Conservation (phyloP, 2,113 vertebrate species). For the Caranx melampygus region DNA sequence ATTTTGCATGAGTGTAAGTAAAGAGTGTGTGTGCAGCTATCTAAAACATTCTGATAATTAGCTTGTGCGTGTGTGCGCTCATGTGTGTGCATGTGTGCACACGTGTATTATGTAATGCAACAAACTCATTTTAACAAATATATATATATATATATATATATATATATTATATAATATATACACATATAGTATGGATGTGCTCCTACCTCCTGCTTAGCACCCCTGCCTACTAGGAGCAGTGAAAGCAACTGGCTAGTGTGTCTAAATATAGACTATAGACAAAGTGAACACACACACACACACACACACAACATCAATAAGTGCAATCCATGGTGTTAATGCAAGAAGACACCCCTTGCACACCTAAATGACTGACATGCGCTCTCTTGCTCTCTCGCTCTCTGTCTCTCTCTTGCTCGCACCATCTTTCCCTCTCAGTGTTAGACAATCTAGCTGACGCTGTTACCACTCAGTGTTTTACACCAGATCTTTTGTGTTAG, state of each 20-base stretch:
- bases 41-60: no score
- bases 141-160: background rate
- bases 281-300: background rate
- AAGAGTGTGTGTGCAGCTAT: background rate
- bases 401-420: background rate
- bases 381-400: background rate
- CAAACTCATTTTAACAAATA: no score
- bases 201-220: background rate
- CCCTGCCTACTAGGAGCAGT: background rate
- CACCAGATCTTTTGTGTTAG: slow-evolving; percentile 61
- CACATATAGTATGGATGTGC: background rate
- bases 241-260: background rate
- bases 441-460: slow-evolving; percentile 55
- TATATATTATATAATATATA: no score
- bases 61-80: no score
- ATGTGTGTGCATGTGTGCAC: no score
- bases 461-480: slow-evolving; percentile 66
- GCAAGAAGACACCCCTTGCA: slow-evolving; percentile 2
- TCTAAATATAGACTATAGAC: slow-evolving; percentile 40
- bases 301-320: slow-evolving; percentile 29
- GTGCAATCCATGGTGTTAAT: slow-evolving; percentile 39
- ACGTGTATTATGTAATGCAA: no score
- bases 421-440: slow-evolving; percentile 27
- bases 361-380: slow-evolving; percentile 40
- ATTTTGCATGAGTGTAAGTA: background rate